These are phyloP conservation scores for Leptinotarsa tumamoca DNA, from an alignment of 2,888 invertebrate species.

Conservation along the genomic window DNA sequence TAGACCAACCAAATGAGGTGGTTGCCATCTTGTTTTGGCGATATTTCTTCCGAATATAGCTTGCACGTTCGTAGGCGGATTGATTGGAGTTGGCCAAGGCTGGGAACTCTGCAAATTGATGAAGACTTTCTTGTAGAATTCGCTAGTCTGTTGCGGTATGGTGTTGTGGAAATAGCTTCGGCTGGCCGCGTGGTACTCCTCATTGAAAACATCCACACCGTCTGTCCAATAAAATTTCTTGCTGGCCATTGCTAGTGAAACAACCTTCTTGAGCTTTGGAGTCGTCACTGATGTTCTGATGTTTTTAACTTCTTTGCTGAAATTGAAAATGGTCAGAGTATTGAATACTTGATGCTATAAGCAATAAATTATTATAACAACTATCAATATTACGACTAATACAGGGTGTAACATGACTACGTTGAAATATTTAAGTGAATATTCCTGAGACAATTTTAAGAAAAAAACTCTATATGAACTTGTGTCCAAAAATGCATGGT, in stretches of 20 bases:
- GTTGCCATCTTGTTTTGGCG: slow-evolving; percentile 85
- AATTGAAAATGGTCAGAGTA: not conserved
- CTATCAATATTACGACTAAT: too few species aligned
- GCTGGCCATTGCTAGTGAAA: slow-evolving; percentile 81
- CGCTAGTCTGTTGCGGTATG: slow-evolving; percentile 70
- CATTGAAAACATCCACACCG: slow-evolving; percentile 80
- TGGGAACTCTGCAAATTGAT: slow-evolving; percentile 78
- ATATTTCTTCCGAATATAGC: slow-evolving; percentile 82
- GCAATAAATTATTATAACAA: too few species aligned
- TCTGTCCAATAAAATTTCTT: slow-evolving; percentile 90
- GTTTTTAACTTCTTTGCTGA: slow-evolving; percentile 77
- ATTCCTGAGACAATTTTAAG: too few species aligned
- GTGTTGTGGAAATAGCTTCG: slow-evolving; percentile 83
- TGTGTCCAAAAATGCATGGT: too few species aligned
- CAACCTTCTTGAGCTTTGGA: slow-evolving; percentile 79
- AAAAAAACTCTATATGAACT: too few species aligned
- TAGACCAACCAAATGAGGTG: slow-evolving; percentile 80
- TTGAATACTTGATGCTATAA: too few species aligned
- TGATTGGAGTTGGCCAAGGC: slow-evolving; percentile 83
- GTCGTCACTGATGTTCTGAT: slow-evolving; percentile 81
- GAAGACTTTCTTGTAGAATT: slow-evolving; percentile 62
- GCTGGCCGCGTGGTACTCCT: slow-evolving; percentile 76
- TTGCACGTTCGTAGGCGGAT: slow-evolving; percentile 83
- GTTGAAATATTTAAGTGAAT: too few species aligned
- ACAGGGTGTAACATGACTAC: too few species aligned